These are phyloP conservation scores for Stegastes partitus DNA, from an alignment of 2,113 vertebrate species.

Conservation along the genomic window DNA sequence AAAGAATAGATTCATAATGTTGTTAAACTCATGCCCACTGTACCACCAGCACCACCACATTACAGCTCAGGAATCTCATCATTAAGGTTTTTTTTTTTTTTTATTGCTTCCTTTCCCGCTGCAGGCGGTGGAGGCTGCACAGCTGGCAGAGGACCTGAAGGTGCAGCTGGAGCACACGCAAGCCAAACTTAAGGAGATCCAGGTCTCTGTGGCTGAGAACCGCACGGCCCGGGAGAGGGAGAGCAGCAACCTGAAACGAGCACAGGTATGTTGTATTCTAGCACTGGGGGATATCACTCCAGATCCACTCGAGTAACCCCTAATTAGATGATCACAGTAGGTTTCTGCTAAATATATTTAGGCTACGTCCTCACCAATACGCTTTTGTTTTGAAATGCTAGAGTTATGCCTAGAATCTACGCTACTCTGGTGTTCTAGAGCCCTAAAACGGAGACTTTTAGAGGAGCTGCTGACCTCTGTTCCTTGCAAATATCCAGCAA, in stretches of 20 bases:
- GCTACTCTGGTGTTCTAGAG: too few species aligned
- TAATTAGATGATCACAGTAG: background rate
- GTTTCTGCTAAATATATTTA: background rate
- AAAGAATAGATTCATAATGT: background rate
- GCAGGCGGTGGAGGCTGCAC: constrained; percentile 94
- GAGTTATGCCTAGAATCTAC: too few species aligned
- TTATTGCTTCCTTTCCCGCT: constrained; percentile 62
- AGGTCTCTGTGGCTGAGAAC: constrained; percentile 92
- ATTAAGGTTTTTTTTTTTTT: constrained; percentile 17
- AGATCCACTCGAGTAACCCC: background rate
- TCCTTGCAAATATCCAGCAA: too few species aligned
- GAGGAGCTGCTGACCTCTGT: too few species aligned
- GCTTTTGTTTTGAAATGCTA: too few species aligned
- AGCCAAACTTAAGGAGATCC: constrained; percentile 92
- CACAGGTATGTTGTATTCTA: constrained; percentile 84
- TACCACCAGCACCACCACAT: constrained; percentile 22
- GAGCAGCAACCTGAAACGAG: constrained; percentile 92
- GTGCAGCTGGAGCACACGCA: constrained; percentile 94
- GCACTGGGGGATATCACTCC: background rate
- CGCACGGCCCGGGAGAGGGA: constrained; percentile 92
- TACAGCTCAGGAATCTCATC: constrained; percentile 50
- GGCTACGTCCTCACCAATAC: too few species aligned
- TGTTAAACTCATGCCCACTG: background rate
- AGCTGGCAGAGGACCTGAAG: constrained; percentile 94
- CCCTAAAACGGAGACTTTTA: too few species aligned